A percentile compares a stretch with the other conserved stretches of the same genome.
These are phyloP conservation scores for Manis javanica DNA, from an alignment of 2,797 vertebrate genomes.

Conservation along the genomic window DNA sequence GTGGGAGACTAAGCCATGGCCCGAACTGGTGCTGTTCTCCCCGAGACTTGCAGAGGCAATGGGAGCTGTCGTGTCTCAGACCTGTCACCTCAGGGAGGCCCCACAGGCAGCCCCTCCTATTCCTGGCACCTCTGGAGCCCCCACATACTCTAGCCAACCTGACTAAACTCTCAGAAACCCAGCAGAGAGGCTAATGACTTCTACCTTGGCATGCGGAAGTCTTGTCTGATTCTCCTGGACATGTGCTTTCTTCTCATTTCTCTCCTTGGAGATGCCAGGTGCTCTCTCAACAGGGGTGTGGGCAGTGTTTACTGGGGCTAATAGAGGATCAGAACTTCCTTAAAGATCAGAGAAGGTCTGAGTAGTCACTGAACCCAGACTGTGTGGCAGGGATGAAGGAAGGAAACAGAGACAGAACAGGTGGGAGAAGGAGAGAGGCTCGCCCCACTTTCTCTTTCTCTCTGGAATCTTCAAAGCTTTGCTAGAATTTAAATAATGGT, in stretches of 20 bases:
- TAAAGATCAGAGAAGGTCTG: neutral
- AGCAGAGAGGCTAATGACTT: neutral
- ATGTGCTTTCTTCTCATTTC: neutral
- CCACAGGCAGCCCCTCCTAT: neutral
- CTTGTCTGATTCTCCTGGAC: neutral
- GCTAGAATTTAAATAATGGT: neutral
- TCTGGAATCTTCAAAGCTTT: neutral
- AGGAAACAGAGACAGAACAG: neutral
- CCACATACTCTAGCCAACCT: neutral
- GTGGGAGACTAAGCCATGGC: neutral
- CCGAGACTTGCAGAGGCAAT: neutral
- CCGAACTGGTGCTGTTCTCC: neutral
- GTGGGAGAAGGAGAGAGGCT: neutral
- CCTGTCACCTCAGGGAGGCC: neutral
- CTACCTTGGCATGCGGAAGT: neutral
- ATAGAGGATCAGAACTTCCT: neutral
- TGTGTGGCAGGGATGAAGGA: neutral
- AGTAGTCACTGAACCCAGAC: neutral
- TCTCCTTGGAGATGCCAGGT: neutral
- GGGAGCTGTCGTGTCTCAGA: neutral
- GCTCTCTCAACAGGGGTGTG: neutral
- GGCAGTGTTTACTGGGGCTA: neutral
- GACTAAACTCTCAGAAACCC: neutral
- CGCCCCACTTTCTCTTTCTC: neutral
- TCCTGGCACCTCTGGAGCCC: neutral